Evolutionary conservation across 2,113 vertebrate genomes (phyloP).

Genomic region (Numida meleagris): DNA sequence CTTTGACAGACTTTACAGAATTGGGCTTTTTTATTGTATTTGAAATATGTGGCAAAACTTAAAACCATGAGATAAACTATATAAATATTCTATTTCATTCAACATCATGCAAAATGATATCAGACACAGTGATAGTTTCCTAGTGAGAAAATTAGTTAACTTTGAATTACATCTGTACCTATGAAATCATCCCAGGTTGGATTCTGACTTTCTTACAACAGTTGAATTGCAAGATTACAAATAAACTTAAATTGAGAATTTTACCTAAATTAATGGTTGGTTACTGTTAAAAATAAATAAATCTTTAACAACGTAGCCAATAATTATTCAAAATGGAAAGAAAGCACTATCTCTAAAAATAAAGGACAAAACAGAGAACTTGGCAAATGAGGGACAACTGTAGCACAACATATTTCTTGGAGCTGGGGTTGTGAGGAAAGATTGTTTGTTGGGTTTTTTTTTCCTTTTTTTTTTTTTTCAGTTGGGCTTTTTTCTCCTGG

Average conservation of each 20-base stretch:
- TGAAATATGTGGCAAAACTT: background rate
- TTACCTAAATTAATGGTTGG: background rate
- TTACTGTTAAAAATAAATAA: background rate
- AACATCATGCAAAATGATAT: background rate
- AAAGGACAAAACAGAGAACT: background rate
- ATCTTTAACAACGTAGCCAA: background rate
- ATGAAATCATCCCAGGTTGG: background rate
- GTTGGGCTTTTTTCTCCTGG: conserved; percentile 1
- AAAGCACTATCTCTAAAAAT: background rate
- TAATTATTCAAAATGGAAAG: background rate
- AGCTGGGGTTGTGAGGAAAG: background rate
- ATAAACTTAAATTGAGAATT: background rate
- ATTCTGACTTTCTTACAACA: background rate
- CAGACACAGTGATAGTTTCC: background rate
- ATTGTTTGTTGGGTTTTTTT: background rate
- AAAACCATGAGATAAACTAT: background rate
- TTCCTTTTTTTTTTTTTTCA: background rate
- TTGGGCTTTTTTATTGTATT: rapidly evolving
- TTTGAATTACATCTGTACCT: background rate
- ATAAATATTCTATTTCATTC: background rate
- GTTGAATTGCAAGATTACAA: background rate
- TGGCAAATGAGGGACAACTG: background rate
- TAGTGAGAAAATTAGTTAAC: background rate
- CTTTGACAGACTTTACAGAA: background rate
- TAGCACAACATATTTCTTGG: conserved; percentile 47